phyloP scores from a whole-genome alignment of 53 echinoderm and acorn worm genomes.

The Henricia sp. region DNA sequence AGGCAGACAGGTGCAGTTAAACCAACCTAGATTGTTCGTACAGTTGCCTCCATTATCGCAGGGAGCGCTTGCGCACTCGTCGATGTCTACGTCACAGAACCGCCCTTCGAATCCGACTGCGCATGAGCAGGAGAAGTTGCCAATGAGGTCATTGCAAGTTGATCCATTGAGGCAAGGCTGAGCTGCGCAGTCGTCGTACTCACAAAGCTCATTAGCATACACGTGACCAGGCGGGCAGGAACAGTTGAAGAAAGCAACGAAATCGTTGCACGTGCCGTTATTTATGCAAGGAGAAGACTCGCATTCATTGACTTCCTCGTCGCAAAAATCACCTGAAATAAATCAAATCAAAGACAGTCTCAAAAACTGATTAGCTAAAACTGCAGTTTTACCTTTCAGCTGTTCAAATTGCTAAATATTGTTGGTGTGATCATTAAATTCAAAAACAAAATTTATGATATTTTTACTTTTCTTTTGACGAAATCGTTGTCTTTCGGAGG shows the following conservation, averaged over 20 bases:
- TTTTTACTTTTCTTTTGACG: too few relatives aligned
- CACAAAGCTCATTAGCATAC: constrained; percentile 11
- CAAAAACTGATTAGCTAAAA: too few relatives aligned
- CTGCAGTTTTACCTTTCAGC: too few relatives aligned
- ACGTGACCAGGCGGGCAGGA: constrained; percentile 16
- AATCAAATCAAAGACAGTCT: too few relatives aligned
- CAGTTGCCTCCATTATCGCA: not conserved
- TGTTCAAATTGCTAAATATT: too few relatives aligned
- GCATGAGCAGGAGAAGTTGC: not conserved
- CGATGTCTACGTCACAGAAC: not conserved
- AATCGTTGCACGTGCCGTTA: constrained; percentile 4
- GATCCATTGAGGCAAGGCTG: constrained; percentile 43
- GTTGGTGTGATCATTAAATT: too few relatives aligned
- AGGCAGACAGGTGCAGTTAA: not conserved
- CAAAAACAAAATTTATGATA: too few relatives aligned
- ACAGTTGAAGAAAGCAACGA: constrained; percentile 7
- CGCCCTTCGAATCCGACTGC: not conserved
- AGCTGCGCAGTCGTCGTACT: constrained; percentile 48
- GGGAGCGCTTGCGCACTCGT: not conserved
- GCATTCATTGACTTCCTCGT: constrained; percentile 24
- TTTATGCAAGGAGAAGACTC: constrained; percentile 3
- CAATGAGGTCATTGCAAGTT: constrained; percentile 7
- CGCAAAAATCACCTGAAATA: not conserved
- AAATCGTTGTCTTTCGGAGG: too few relatives aligned
- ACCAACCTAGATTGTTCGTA: not conserved